Conservation (phyloP, 1,140 invertebrate genomes). For the Cepaea nemoralis region DNA sequence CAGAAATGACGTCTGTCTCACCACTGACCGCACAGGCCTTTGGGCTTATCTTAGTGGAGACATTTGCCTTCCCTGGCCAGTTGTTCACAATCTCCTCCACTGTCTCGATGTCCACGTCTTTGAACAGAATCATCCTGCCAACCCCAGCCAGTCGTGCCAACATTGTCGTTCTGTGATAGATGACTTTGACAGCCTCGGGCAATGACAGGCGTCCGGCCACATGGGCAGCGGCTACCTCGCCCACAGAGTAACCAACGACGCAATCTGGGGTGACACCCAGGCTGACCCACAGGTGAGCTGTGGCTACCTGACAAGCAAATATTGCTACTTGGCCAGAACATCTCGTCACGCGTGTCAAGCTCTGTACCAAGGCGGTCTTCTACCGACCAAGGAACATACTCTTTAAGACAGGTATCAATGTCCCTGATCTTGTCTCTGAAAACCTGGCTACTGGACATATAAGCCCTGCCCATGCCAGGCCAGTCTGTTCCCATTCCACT, state of each 20-base stretch:
- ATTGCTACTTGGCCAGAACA: conserved; percentile 56
- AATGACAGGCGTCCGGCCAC: conserved; percentile 50
- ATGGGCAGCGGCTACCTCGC: conserved; percentile 61
- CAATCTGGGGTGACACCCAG: conserved; percentile 51
- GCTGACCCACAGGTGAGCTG: conserved; percentile 50
- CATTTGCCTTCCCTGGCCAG: conserved; percentile 43
- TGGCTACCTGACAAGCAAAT: conserved; percentile 60
- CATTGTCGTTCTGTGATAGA: conserved; percentile 50
- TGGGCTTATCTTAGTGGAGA: conserved; percentile 54
- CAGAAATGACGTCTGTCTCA: conserved; percentile 38
- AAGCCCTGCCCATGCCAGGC: conserved; percentile 51
- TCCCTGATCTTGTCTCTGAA: conserved; percentile 48
- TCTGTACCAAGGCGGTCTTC: conserved; percentile 30
- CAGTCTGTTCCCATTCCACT: conserved; percentile 58
- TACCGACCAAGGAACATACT: conserved; percentile 47
- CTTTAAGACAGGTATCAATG: conserved; percentile 48
- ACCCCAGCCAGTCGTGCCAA: conserved; percentile 40
- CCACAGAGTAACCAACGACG: conserved; percentile 62
- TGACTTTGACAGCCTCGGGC: conserved; percentile 54
- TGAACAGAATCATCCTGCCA: conserved; percentile 57
- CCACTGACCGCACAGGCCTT: conserved; percentile 56
- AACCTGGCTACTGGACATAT: conserved; percentile 30
- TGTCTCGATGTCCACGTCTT: conserved; percentile 35
- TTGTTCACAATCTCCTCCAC: conserved; percentile 41
- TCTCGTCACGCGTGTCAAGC: conserved; percentile 45